Conservation (phyloP, 2,113 vertebrate genomes). For the Mustela nigripes region DNA sequence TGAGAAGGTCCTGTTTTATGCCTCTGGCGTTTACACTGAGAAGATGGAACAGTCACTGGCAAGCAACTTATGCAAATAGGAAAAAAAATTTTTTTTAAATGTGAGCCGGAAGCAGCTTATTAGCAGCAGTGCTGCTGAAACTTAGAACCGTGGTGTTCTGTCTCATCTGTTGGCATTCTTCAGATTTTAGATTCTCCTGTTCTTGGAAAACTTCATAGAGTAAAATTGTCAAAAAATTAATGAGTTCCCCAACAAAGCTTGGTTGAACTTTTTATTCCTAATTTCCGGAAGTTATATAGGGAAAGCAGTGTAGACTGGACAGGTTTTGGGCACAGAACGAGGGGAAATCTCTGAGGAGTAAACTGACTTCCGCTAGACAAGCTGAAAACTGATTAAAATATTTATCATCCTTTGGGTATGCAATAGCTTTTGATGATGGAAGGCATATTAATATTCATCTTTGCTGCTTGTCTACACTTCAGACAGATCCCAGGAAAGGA, state of each 20-base stretch:
- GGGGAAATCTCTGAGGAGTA: constrained; percentile 86
- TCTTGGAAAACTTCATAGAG: constrained; percentile 70
- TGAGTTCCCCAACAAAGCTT: constrained; percentile 75
- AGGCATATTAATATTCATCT: constrained; percentile 90
- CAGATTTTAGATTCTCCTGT: constrained; percentile 58
- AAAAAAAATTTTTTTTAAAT: not conserved
- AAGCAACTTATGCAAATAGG: not conserved
- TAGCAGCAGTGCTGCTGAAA: constrained; percentile 16
- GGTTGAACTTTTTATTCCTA: constrained; percentile 73
- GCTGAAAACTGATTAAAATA: constrained; percentile 91
- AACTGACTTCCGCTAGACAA: constrained; percentile 88
- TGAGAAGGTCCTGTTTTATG: not conserved
- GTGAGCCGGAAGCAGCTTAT: not conserved
- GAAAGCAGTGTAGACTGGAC: not conserved
- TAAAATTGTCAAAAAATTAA: constrained; percentile 80
- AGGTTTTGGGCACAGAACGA: constrained; percentile 84
- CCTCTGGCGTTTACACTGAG: constrained; percentile 25
- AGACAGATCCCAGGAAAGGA: constrained; percentile 88
- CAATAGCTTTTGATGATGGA: constrained; percentile 91
- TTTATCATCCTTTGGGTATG: constrained; percentile 91
- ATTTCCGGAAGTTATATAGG: constrained; percentile 76
- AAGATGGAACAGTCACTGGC: not conserved
- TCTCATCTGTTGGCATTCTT: constrained; percentile 41
- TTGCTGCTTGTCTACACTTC: constrained; percentile 88
- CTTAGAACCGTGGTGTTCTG: not conserved